Evolutionary conservation across 2,888 invertebrate species (phyloP).

Genomic region (Melolontha melolontha): DNA sequence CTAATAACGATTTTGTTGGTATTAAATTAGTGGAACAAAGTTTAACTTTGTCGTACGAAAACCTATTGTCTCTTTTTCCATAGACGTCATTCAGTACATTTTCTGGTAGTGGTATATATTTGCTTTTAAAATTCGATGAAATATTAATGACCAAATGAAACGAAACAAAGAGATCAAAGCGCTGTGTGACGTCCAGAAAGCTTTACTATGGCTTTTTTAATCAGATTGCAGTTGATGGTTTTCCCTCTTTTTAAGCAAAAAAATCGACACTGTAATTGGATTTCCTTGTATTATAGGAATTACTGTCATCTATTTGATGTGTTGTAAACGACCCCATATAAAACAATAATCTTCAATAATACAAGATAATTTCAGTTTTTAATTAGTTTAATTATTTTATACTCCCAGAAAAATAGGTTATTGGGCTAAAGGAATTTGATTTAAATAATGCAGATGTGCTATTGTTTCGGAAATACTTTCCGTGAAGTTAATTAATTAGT

Average conservation of each 20-base stretch:
- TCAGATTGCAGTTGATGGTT: slow-evolving; percentile 6
- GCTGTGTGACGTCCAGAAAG: neutral
- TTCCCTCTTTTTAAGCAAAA: neutral
- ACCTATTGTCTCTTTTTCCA: neutral
- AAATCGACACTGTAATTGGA: slow-evolving; percentile 16
- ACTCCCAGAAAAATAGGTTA: neutral
- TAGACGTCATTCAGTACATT: neutral
- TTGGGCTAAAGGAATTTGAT: too few species aligned
- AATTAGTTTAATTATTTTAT: neutral
- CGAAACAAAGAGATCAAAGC: slow-evolving; percentile 23
- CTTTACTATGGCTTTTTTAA: slow-evolving; percentile 13
- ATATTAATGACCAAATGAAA: slow-evolving; percentile 7
- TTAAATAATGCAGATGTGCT: too few species aligned
- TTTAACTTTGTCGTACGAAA: too few species aligned
- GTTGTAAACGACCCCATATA: neutral
- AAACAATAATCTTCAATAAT: neutral
- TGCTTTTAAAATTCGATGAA: slow-evolving; percentile 6
- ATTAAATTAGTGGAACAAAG: too few species aligned
- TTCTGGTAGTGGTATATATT: neutral
- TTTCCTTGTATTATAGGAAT: neutral
- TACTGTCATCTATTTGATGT: neutral
- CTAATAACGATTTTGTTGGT: too few species aligned
- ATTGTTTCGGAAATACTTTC: too few species aligned
- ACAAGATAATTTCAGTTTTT: too few species aligned
- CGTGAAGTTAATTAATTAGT: too few species aligned